Base-by-base conservation (phyloP, 2,888 invertebrate genomes). In the Himalopsyche kuldschensis region DNA sequence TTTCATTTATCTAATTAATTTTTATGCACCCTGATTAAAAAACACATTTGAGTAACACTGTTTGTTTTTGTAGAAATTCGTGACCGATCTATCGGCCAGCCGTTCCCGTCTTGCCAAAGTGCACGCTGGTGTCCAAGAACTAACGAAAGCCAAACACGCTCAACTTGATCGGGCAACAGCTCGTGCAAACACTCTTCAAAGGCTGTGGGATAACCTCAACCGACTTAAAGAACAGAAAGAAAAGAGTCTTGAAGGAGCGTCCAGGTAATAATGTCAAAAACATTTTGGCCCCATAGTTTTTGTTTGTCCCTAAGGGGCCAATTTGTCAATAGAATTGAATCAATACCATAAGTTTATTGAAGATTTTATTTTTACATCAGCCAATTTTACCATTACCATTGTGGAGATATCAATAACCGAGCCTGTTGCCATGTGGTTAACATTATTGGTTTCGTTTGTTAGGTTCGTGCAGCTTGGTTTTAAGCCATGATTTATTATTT, bases 21-120 rank as follows among this genome's bases (percentile, higher is more conserved):
- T 41, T 15, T 15, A 41, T 20, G 20, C 55, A 8, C n/a, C 10
- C 24, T 15, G 55, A 55, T 55, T 20, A 55, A 11, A 24, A 55
- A 6, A 55, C 55, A 20, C 24, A 20, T 15, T 41, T 41, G 15
- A 4, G 15, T 46, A 24, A 20, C 17, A 55, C 1, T 27, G 20
- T 85, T 81, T 35, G 87, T 86, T 86, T 86, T 89, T 89, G 32
- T 89, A 95, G 94, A 97, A 98, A 91, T 96, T 99, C 90, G 94
- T 99, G 35, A 98, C 98, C 0, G 99, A 99, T 89, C 91, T 99
- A 48, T 98, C 98, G 0, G 98, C 98, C 0, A 98, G 97, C 15
- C 97, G 96, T 31, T 97, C 96, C 87, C 95, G 98, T 0, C 93
- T 99, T 86, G 98, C 98, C 87, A 95, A 95, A 81, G 96, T 99